Evolutionary conservation across 1,140 invertebrate genomes (phyloP), one percentile per base, ranked within the genome.

Genomic region (Trichomalopsis sarcophagae): DNA sequence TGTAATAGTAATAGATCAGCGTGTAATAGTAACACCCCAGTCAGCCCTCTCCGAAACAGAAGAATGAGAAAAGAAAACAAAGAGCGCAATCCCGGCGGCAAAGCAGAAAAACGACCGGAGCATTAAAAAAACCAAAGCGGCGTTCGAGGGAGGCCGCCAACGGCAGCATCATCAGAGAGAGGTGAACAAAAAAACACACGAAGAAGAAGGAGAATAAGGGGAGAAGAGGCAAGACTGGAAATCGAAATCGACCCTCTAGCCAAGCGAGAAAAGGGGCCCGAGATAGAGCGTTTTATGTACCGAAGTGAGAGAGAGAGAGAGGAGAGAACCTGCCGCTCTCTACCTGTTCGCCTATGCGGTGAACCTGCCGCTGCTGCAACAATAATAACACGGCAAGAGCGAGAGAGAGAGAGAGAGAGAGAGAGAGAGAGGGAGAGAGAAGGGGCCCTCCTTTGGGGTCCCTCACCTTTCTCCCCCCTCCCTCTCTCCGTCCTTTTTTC

Each of bases 201-300:
- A 13, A 66, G 78, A 66, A 80, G 30, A 80, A 69, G 55, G 21
- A 62, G 78, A 68, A 69, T 23, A 69, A 36, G 78, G 68, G 62
- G 68, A 81, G 69, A 23, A 68, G 69, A 73, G 23, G 66, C 69
- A 75, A 36, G 71, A 82, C 81, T 82, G 80, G 80, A 81, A 81
- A 81, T 81, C 81, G 81, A 82, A 82, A 82, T 82, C 81, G 81
- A 75, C 81, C 81, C 81, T 82, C 81, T 73, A 23, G 4, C 66
- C 80, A 44, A 33, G 27, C n/a, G 27, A 50, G 69, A 71, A 81
- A 71, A 81, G 40, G 71, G 80, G 40, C 55, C 55, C 7, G 55
- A n/a, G 55, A 62, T 62, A 62, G 17, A 62, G 21, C 55, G 55
- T 62, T 62, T 62, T 62, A 62, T 62, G 17, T 55, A n/a, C 13